Conservation (phyloP, 92 coral and sea anemone genomes). For the Epizoanthus rinbou region DNA sequence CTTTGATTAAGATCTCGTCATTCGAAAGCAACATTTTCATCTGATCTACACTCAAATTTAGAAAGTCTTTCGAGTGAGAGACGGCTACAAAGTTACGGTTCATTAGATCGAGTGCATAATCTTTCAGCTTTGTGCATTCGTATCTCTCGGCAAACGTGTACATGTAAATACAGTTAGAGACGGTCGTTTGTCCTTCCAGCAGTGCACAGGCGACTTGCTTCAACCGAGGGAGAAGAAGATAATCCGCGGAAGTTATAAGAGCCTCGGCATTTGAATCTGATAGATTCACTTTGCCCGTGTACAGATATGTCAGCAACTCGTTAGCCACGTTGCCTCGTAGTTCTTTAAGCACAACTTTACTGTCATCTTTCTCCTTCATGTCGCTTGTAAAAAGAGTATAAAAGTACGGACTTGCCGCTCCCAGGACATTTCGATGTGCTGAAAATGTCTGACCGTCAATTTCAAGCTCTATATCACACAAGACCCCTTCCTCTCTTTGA, state of each 20-base stretch:
- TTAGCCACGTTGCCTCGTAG: slow-evolving; percentile 59
- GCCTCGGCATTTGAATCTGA: slow-evolving; percentile 81
- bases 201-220: slow-evolving; percentile 77
- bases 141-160: slow-evolving; percentile 81
- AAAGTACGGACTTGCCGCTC: slow-evolving; percentile 72
- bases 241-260: slow-evolving; percentile 79
- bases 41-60: slow-evolving; percentile 61
- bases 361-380: slow-evolving; percentile 70
- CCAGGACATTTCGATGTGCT: slow-evolving; percentile 74
- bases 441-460: slow-evolving; percentile 71
- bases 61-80: slow-evolving; percentile 77
- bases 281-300: slow-evolving; percentile 77
- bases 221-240: slow-evolving; percentile 74
- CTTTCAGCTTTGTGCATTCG: slow-evolving; percentile 75
- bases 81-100: slow-evolving; percentile 78
- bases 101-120: slow-evolving; percentile 75
- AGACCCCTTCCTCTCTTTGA: slow-evolving; percentile 49
- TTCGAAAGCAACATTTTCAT: slow-evolving; percentile 75
- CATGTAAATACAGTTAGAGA: slow-evolving; percentile 74
- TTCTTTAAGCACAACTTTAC: slow-evolving; percentile 58
- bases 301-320: slow-evolving; percentile 63
- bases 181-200: slow-evolving; percentile 67
- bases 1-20: slow-evolving; percentile 70
- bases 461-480: slow-evolving; percentile 67
- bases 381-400: slow-evolving; percentile 73